Percentiles rank a stretch among this genome's conserved stretches.
Evolutionary conservation across 1,140 invertebrate species (phyloP).

Genomic region (Chrysomallon squamiferum): DNA sequence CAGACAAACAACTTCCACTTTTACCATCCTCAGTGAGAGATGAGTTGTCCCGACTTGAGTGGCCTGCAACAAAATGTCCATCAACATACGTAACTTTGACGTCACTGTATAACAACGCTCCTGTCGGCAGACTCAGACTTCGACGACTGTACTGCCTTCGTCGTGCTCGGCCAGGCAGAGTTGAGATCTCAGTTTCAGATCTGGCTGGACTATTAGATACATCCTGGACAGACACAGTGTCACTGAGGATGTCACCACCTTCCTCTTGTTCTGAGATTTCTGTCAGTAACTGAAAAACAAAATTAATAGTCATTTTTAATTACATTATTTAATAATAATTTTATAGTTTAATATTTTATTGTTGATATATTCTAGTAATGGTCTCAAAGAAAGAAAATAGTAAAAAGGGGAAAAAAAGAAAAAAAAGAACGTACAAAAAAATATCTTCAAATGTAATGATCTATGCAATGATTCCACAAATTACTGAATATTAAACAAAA

Average conservation of each 20-base stretch:
- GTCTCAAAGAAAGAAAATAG: too few relatives aligned
- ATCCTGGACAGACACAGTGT: slow-evolving; percentile 4
- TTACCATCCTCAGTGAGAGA: background rate
- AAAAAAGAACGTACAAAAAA: too few relatives aligned
- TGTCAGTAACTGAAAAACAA: slow-evolving; percentile 37
- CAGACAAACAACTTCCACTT: background rate
- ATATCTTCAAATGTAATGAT: too few relatives aligned
- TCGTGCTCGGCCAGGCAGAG: background rate
- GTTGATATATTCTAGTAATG: too few relatives aligned
- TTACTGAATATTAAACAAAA: too few relatives aligned
- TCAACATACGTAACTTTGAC: slow-evolving; percentile 40
- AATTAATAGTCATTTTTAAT: too few relatives aligned
- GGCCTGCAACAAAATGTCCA: slow-evolving; percentile 41
- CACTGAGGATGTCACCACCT: slow-evolving; percentile 7
- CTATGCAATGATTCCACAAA: too few relatives aligned
- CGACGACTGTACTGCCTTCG: slow-evolving; percentile 9
- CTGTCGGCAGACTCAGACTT: slow-evolving; percentile 43
- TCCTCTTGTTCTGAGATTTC: slow-evolving; percentile 44
- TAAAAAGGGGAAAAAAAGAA: too few relatives aligned
- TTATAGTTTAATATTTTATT: too few relatives aligned
- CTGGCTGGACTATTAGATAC: slow-evolving; percentile 11
- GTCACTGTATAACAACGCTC: slow-evolving; percentile 30
- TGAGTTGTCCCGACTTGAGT: background rate
- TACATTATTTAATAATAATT: too few relatives aligned
- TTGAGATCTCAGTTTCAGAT: slow-evolving; percentile 5